A percentile compares a stretch with the other conserved stretches of the same genome.
Conservation (phyloP, 2,113 vertebrate genomes). For the Aphelocoma coerulescens region DNA sequence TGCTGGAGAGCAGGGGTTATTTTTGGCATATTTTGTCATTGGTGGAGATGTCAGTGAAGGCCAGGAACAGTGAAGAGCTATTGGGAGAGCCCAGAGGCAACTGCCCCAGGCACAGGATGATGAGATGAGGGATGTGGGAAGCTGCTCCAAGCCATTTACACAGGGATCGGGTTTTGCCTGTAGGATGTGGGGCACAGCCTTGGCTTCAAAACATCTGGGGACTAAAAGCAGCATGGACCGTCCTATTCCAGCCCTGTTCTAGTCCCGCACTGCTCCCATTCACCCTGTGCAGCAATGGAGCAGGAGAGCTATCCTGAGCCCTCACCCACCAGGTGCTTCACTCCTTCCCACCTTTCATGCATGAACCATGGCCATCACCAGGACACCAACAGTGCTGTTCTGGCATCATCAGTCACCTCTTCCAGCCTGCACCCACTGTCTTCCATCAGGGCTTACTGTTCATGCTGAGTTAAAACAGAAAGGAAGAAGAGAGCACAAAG, state of each 20-base stretch:
- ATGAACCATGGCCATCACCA: accelerated
- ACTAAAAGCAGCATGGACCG: not conserved
- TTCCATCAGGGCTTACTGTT: not conserved
- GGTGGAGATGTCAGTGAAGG: not conserved
- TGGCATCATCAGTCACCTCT: not conserved
- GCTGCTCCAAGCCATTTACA: not conserved
- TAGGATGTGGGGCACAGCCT: not conserved
- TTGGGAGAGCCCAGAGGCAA: not conserved
- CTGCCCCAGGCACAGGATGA: not conserved
- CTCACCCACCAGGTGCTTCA: not conserved
- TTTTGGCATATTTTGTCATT: not conserved
- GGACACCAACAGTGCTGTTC: not conserved
- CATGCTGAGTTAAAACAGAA: not conserved
- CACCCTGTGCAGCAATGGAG: not conserved
- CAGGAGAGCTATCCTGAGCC: not conserved
- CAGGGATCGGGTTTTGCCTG: not conserved
- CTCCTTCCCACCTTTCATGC: not conserved
- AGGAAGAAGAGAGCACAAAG: not conserved
- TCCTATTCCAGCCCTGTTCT: not conserved
- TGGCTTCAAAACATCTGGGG: not conserved
- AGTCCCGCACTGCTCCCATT: not conserved
- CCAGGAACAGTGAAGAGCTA: not conserved
- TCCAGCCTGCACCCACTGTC: not conserved
- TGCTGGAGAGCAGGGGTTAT: not conserved
- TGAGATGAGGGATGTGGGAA: not conserved